Base-by-base conservation (phyloP, 2,797 vertebrate species). In the Protosalanx chinensis region DNA sequence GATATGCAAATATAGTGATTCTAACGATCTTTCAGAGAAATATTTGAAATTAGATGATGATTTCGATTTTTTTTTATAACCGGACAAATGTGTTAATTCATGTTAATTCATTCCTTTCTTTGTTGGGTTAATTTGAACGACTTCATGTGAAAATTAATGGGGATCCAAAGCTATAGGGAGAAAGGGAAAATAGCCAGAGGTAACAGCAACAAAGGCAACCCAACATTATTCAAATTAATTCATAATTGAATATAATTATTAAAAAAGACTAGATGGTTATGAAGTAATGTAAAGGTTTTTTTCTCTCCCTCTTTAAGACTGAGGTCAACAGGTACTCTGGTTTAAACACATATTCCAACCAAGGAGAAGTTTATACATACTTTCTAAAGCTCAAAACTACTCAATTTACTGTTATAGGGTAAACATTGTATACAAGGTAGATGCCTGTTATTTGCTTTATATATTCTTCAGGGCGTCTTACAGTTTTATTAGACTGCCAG, bases 21-120 rank as follows among this genome's bases (percentile, higher is more conserved):
- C 75, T 86, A 87, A 89, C 90, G 76, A 84, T 83, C 86, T 85
- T 79, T 75, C 79, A 65, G 73, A 85, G 86, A 88, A 86, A 84
- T 83, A 69, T 67, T 81, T 76, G 81, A 85, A 88, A 91, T 90
- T 87, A 89, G 84, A 88, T 88, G 86, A 89, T 83, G 89, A 88
- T 87, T 88, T 83, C 86, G 81, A 72, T 86, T 86, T 29, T 86
- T 29, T 83, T 86, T 89, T 85, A 83, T 88, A 83, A 85, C 82
- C 29, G 85, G 85, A 88, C 83, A 78, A 82, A 88, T 78, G 85
- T 84, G 87, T 77, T 86, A 85, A 83, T 87, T 85, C 67, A 73
- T 84, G 87, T 77, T 86, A 85, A 83, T 87, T 85, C 67, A 73
- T 76, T 51, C 65, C 30, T 85, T 74, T 75, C 56, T 71, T 8